phyloP scores from a whole-genome alignment of 2,888 invertebrate genomes.

The Campoplex capitator region DNA sequence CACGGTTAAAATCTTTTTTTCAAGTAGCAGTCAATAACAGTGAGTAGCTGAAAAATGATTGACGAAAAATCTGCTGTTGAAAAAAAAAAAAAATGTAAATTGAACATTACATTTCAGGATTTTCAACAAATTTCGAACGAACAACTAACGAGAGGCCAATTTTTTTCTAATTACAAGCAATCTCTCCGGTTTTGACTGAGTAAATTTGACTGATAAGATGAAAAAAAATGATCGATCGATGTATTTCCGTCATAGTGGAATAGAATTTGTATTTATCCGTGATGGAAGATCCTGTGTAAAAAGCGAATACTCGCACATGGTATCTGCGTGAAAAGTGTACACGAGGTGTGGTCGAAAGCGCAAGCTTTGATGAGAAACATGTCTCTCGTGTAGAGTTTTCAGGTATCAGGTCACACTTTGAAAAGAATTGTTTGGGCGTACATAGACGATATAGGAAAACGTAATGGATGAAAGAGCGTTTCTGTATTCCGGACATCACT shows the following conservation, averaged over 20 bases:
- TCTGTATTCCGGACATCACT: constrained; percentile 6
- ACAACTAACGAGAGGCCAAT: neutral
- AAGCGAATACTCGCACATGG: neutral
- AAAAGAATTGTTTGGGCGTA: constrained; percentile 24
- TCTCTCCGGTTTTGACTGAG: neutral
- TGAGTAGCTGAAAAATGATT: neutral
- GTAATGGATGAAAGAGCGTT: constrained; percentile 25
- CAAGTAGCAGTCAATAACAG: neutral
- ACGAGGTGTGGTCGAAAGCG: constrained; percentile 49
- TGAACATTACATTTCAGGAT: neutral
- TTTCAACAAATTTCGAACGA: neutral
- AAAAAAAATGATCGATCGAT: neutral
- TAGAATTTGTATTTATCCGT: constrained; percentile 1
- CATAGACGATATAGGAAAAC: constrained; percentile 7
- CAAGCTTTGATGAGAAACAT: constrained; percentile 52
- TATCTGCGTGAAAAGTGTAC: constrained; percentile 34
- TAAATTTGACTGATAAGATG: neutral
- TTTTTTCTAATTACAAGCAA: neutral
- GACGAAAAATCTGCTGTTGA: neutral
- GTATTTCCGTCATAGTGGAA: neutral
- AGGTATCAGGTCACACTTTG: constrained; percentile 15
- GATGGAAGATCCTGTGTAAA: constrained; percentile 4
- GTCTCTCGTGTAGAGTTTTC: constrained; percentile 29
- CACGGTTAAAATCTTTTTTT: neutral
- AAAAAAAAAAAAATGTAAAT: neutral